Percentiles rank a stretch among this genome's conserved stretches.
phyloP scores from a whole-genome alignment of 2,888 invertebrate species.

The Tetrapedia diversipes region DNA sequence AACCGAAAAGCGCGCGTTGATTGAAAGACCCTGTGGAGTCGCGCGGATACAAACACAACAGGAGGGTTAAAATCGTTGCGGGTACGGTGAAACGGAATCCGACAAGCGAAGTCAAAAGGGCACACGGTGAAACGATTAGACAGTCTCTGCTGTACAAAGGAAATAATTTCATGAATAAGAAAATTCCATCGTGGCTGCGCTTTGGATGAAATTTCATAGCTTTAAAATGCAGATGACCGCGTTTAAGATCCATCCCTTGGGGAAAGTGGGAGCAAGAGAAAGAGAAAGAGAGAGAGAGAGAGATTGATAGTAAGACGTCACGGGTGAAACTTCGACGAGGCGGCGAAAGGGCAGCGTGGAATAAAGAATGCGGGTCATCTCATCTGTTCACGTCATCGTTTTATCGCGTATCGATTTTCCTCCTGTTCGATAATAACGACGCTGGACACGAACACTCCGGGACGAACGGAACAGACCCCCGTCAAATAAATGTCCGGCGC shows the following conservation, averaged over 20 bases:
- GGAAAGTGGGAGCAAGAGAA: too few species aligned
- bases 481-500: neutral
- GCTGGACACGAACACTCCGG: slow-evolving; percentile 1
- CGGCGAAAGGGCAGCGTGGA: slow-evolving; percentile 23
- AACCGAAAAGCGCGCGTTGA: too few species aligned
- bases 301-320: slow-evolving; percentile 8
- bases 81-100: neutral
- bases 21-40: too few species aligned
- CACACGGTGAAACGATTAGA: neutral
- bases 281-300: too few species aligned
- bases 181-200: neutral
- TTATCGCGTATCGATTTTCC: slow-evolving; percentile 41
- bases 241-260: too few species aligned
- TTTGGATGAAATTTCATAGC: neutral
- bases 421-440: slow-evolving; percentile 3
- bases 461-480: neutral
- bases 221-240: slow-evolving; percentile 13
- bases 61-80: neutral
- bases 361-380: slow-evolving; percentile 45
- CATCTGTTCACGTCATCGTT: slow-evolving; percentile 47
- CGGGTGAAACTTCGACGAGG: slow-evolving; percentile 35
- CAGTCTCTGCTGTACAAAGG: slow-evolving; percentile 3
- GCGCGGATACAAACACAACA: too few species aligned
- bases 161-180: slow-evolving; percentile 18
- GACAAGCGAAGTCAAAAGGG: neutral